A percentile compares a stretch with the other conserved stretches of the same genome.
These are phyloP conservation scores for Megalops atlanticus DNA, from an alignment of 2,113 vertebrate genomes.

Conservation along the genomic window DNA sequence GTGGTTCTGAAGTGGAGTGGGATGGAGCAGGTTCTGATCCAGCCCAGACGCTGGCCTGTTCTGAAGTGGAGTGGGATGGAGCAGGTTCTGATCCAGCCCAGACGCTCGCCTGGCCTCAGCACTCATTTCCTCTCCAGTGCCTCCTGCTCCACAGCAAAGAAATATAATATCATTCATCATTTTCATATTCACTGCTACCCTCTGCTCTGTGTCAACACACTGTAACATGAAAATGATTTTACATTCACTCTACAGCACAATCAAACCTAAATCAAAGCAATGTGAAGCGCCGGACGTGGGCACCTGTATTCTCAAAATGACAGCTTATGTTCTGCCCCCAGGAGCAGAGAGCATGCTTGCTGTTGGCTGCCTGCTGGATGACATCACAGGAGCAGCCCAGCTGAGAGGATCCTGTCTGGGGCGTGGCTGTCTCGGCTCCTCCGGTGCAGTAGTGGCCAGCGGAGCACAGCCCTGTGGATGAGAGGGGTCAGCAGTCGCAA, in stretches of 20 bases:
- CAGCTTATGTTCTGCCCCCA: slow-evolving; percentile 54
- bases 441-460: slow-evolving; percentile 71
- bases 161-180: slow-evolving; percentile 27
- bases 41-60: slow-evolving; percentile 27
- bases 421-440: slow-evolving; percentile 57
- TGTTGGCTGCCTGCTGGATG: slow-evolving; percentile 39
- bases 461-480: slow-evolving; percentile 65
- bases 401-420: slow-evolving; percentile 55
- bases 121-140: slow-evolving; percentile 29
- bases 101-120: too few relatives aligned
- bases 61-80: not conserved
- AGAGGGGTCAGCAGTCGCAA: not conserved
- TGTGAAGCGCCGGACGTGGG: too few relatives aligned
- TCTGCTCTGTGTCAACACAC: too few relatives aligned
- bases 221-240: too few relatives aligned
- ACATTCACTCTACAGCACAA: not conserved
- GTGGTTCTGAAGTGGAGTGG: slow-evolving; percentile 34
- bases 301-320: slow-evolving; percentile 37
- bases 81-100: slow-evolving; percentile 28
- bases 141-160: slow-evolving; percentile 37
- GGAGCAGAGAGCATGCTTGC: slow-evolving; percentile 31
- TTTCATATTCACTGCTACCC: too few relatives aligned
- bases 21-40: slow-evolving; percentile 41
- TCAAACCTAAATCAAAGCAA: not conserved
- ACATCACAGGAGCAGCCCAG: slow-evolving; percentile 60